Evolutionary conservation across 2,113 vertebrate genomes (phyloP).

Genomic region (Macroglossus sobrinus): DNA sequence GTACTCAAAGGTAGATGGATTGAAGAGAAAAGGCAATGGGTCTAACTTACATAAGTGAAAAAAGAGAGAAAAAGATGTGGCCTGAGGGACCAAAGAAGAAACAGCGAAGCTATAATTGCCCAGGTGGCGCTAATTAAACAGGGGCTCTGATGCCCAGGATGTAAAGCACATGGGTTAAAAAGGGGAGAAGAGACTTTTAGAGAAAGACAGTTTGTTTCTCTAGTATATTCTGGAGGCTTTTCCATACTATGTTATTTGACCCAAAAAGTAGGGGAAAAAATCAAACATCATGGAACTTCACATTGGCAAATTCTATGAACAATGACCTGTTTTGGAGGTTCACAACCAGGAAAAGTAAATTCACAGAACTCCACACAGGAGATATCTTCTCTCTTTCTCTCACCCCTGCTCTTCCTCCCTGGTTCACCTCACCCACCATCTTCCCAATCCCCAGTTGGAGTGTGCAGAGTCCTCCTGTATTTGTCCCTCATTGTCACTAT

Average conservation of each 20-base stretch:
- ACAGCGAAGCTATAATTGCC: no score
- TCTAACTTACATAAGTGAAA: neutral
- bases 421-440: neutral
- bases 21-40: neutral
- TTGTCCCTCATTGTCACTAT: neutral
- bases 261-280: neutral
- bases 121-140: neutral
- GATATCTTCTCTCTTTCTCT: neutral
- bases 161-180: neutral
- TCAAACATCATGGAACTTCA: neutral
- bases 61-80: neutral
- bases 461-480: neutral
- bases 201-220: neutral
- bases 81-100: neutral
- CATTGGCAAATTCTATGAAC: neutral
- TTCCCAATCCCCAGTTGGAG: no score
- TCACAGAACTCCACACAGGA: neutral
- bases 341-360: neutral
- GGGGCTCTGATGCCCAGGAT: accelerated
- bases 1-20: neutral
- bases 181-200: no score
- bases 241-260: neutral
- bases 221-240: neutral
- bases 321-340: neutral
- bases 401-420: no score